Conservation (phyloP, 2,888 invertebrate genomes). For the Adelphocoris suturalis region DNA sequence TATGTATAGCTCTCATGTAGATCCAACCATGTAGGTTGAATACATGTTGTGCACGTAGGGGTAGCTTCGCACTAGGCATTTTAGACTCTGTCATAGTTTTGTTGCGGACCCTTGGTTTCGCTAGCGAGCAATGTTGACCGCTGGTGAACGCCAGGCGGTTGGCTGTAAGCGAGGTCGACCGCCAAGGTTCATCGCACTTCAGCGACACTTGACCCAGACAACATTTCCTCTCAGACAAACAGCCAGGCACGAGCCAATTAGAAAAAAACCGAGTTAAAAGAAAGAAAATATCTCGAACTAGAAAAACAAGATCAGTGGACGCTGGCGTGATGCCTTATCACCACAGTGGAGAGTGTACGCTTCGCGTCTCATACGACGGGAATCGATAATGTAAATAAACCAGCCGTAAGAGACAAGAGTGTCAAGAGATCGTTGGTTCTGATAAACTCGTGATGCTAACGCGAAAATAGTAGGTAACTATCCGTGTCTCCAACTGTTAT, state of each 20-base stretch:
- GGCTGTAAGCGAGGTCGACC: neutral
- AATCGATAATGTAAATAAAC: neutral
- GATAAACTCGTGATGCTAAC: neutral
- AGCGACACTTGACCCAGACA: slow-evolving; percentile 19
- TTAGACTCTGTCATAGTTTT: too few species aligned
- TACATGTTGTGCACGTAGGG: too few species aligned
- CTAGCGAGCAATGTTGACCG: neutral
- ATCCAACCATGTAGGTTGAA: too few species aligned
- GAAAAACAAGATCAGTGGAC: slow-evolving; percentile 29
- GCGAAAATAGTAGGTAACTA: neutral
- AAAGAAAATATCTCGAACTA: neutral
- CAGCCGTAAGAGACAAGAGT: slow-evolving; percentile 1
- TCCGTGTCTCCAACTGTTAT: neutral
- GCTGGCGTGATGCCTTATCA: slow-evolving; percentile 24
- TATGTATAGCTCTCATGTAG: too few species aligned
- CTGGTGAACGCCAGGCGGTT: neutral
- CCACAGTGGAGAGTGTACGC: neutral
- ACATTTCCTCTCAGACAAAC: neutral
- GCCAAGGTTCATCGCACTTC: neutral
- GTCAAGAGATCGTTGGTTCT: neutral
- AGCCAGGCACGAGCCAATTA: slow-evolving; percentile 13
- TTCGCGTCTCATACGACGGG: neutral
- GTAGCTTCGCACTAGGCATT: too few species aligned
- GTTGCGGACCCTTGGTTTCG: too few species aligned
- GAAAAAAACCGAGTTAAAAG: neutral